Percentiles rank a stretch among this genome's conserved stretches.
Conservation (phyloP, 2,113 vertebrate genomes). For the Cheilinus undulatus region DNA sequence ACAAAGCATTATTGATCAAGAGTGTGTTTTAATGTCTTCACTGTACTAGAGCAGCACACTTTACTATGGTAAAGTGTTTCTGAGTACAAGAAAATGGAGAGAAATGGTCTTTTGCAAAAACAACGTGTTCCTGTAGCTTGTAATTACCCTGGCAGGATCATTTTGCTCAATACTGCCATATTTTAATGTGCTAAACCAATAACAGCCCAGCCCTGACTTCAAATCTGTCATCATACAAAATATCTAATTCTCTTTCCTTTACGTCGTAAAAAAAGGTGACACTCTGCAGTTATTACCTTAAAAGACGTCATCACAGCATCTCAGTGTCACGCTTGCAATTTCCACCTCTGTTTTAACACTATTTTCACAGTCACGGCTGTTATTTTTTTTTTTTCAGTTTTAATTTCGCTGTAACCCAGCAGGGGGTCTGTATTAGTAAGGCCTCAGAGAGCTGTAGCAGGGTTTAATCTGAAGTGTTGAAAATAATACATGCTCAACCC, state of each 20-base stretch:
- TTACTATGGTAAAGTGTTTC: not conserved
- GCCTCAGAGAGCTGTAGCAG: constrained; percentile 58
- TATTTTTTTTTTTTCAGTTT: constrained; percentile 22
- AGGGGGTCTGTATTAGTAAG: constrained; percentile 64
- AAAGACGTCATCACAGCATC: constrained; percentile 65
- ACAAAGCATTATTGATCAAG: too few relatives aligned
- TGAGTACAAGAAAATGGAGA: constrained; percentile 10
- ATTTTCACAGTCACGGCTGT: constrained; percentile 46
- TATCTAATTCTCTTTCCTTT: constrained; percentile 55
- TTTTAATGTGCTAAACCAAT: constrained; percentile 56
- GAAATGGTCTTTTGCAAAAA: constrained; percentile 30
- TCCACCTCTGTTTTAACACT: constrained; percentile 48
- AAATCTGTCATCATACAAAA: constrained; percentile 52
- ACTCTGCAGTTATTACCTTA: constrained; percentile 47
- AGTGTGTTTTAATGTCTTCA: too few relatives aligned
- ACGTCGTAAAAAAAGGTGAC: constrained; percentile 62
- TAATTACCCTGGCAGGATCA: constrained; percentile 42
- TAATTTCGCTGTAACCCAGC: constrained; percentile 64
- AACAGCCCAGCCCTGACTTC: constrained; percentile 58
- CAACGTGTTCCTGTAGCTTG: constrained; percentile 38
- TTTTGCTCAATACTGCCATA: constrained; percentile 20
- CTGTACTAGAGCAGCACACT: not conserved
- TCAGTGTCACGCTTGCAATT: constrained; percentile 57
- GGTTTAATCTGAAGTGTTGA: constrained; percentile 74
- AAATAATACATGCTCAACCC: constrained; percentile 67